Base-by-base conservation (phyloP, 2,888 invertebrate genomes). In the Hemicrepidius hirtus region DNA sequence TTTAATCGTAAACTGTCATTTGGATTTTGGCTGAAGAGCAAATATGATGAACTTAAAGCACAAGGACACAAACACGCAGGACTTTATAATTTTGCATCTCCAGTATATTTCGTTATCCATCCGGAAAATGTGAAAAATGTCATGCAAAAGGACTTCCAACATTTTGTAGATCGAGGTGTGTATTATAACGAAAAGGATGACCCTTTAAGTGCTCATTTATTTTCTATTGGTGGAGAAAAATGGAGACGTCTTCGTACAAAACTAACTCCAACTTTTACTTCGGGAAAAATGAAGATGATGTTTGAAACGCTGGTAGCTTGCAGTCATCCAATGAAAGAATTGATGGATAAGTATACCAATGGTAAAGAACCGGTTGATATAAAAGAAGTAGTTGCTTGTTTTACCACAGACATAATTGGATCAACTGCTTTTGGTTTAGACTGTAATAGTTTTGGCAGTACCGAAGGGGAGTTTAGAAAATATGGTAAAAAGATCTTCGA, bases 371-470 rank as follows among this genome's bases (percentile, higher is more conserved):
- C 71, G 2, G 20, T 76, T 7, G 77, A 79, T 16, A 68, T 74
- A 1, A 81, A 88, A 1, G 88, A 89, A 37, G 84, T 88, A 62
- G 87, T 88, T 73, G 88, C 88, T 4, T 87, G 87, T 74, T 90
- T 88, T 76, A 87, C 89, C 0, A 89, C 89, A 84, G 90, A 91
- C 77, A 88, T 90, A 2, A 89, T 91, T 21, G 89, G 88, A 0
- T 88, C 88, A 32, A 88, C 89, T 66, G 90, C 89, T 12, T 91
- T 91, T 79, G 91, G 91, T 16, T 85, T 91, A 9, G 89, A 90
- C 73, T 88, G 88, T 74, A 88, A 91, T 75, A 88, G 89, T 13
- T 87, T 91, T 49, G 85, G 87, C 50, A 86, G 88, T 78, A 84
- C 88, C 0, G 85, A 89, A 71, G 86, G 88, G 0, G 87, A 88